Evolutionary conservation across 2,888 invertebrate genomes (phyloP).

Genomic region (Periphyllus acericola): DNA sequence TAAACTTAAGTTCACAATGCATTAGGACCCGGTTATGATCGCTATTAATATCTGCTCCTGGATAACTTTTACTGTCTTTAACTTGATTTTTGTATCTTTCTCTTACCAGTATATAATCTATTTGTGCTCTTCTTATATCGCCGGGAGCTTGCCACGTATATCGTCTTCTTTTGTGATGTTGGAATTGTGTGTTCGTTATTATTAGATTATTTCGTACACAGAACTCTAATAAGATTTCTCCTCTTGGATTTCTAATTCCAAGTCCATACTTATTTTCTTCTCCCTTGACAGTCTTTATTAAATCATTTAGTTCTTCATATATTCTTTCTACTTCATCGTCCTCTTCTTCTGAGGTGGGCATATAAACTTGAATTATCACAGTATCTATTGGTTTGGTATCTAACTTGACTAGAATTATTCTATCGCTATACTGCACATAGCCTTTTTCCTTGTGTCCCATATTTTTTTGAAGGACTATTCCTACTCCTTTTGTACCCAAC

Average conservation of each 20-base stretch:
- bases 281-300: slow-evolving; percentile 30
- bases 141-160: slow-evolving; percentile 54
- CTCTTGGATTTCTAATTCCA: slow-evolving; percentile 35
- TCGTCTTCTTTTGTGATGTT: slow-evolving; percentile 56
- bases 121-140: slow-evolving; percentile 53
- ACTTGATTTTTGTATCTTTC: too few relatives aligned
- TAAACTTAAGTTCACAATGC: too few relatives aligned
- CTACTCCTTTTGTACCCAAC: slow-evolving; percentile 29
- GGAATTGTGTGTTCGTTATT: slow-evolving; percentile 52
- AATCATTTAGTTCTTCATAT: slow-evolving; percentile 49
- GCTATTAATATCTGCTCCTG: too few relatives aligned
- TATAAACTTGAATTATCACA: slow-evolving; percentile 44
- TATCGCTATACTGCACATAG: slow-evolving; percentile 45
- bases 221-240: slow-evolving; percentile 41
- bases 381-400: slow-evolving; percentile 45
- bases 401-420: slow-evolving; percentile 56
- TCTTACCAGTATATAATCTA: slow-evolving; percentile 54
- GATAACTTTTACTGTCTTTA: too few relatives aligned
- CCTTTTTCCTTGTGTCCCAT: slow-evolving; percentile 37
- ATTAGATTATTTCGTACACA: slow-evolving; percentile 42
- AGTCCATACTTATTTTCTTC: slow-evolving; percentile 54
- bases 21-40: too few relatives aligned
- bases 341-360: slow-evolving; percentile 39
- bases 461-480: slow-evolving; percentile 31
- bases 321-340: slow-evolving; percentile 45